phyloP scores from a whole-genome alignment of 2,113 vertebrate genomes.

The Falcunculus frontatus region DNA sequence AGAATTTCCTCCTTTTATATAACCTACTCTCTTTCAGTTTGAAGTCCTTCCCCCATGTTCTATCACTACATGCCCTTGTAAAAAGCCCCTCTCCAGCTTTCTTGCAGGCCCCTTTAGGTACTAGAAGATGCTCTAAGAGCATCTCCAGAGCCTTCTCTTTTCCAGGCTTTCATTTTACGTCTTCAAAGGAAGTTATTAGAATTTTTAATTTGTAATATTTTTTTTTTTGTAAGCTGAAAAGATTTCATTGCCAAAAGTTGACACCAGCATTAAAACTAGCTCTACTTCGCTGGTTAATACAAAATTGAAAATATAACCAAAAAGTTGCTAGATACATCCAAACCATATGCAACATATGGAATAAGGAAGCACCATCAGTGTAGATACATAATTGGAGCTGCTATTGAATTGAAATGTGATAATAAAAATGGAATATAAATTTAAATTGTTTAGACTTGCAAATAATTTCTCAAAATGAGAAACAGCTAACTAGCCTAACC shows the following conservation, averaged over 20 bases:
- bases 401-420: background rate
- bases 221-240: background rate
- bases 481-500: background rate
- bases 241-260: background rate
- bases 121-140: background rate
- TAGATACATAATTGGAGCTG: background rate
- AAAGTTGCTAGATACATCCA: background rate
- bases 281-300: background rate
- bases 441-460: background rate
- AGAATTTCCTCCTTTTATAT: background rate
- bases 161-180: background rate
- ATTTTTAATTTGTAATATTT: background rate
- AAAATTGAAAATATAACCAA: background rate
- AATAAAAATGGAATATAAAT: background rate
- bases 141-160: background rate
- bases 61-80: background rate
- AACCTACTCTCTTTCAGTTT: background rate
- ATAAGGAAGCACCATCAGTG: background rate
- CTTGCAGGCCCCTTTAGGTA: background rate
- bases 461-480: background rate
- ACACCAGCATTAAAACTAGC: background rate
- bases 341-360: rapidly evolving
- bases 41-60: background rate
- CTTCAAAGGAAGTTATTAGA: background rate
- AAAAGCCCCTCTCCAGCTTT: background rate